Evolutionary conservation across 2,113 vertebrate genomes (phyloP), one percentile per base, ranked within the genome.

Genomic region (Anoura caudifer): DNA sequence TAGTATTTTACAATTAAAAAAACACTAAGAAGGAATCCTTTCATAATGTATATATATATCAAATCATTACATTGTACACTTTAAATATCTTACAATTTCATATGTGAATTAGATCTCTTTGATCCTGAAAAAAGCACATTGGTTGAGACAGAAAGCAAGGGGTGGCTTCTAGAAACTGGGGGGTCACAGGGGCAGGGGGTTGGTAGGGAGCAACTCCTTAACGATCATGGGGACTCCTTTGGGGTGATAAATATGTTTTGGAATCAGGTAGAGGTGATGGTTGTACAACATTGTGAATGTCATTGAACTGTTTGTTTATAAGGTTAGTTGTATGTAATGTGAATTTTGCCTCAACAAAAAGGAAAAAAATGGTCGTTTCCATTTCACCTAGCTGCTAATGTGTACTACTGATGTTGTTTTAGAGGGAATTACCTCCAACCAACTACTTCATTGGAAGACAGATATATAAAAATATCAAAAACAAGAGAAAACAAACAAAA

Each of bases 131-230:
- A 26, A 67, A 81, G 54, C 20, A 31, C 15, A 38, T 22, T 36
- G 24, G 36, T 54, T 75, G 56, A 95, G 17, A 75, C 9, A 65
- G 33, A 54, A 47, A 92, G 17, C 36, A 65, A 7, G 72, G 45
- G 14, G 14, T 65, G 31, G 7, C 31, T 56, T 82, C 17, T 33
- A 54, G 45, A 8, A 15, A 7, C 33, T n/a, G 7, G 14, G 38
- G 7, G 28, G 11, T 45, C 9, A 11, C 3, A 10, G 7, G 26
- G 28, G 10, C 0, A 0, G 3, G 13, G 6, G 8, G 26, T 12
- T 14, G 14, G 67, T 1, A 52, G 41, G 12, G 33, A 59, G 8
- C 1, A 56, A 67, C 3, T 47, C 33, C 24, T 69, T n/a, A 26
- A 28, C 47, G 33, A 4, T 4, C 33, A 28, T 4, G 2, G 19